Base-by-base conservation (phyloP, 1,140 invertebrate genomes). In the Drosophila pallidifrons region DNA sequence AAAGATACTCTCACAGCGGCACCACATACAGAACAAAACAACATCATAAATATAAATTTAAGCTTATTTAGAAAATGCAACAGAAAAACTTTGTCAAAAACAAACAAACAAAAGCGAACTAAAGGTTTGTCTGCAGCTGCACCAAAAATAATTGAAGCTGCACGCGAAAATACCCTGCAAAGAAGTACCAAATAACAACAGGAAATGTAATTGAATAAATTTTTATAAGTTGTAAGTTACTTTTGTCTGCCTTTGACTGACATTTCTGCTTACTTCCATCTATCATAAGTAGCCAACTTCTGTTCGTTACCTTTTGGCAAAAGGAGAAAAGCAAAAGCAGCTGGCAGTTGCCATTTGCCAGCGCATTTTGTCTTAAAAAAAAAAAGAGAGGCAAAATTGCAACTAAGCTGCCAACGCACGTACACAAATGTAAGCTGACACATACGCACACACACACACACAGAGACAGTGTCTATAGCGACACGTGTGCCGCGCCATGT, bases 401-500 rank as follows among this genome's bases (percentile, higher is more conserved):
- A 55, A 66, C 71, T 75, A 79, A 85, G 65, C 68, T 71, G 59
- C 68, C 60, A 59, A 20, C 25, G 41, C 68, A 51, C 47, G 25
- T 11, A 59, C 10, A 47, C 51, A 35, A 20, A 41, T 16, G 43
- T 4, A 38, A 15, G 28, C 49, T 54, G n/a, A 41, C 58, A 66
- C 38, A 63, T 25, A 67, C 46, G 68, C 68, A 57, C 54, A 72
- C 10, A 61, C 43, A 46, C 8, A 61, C 35, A 57, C 20, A 60
- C 1, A 69, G 13, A 54, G 10, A 51, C 8, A n/a, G 6, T 3
- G 15, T 47, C 47, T 60, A 74, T 32, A 59, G 49, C 11, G 74
- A 83, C 80, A 78, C 74, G 85, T 89, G 83, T 83, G 77, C 73
- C 57, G 85, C 85, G 85, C 85, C 85, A 88, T 75, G 64, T 85